Conservation (phyloP, 2,888 invertebrate genomes). For the Hermodice carunculata region DNA sequence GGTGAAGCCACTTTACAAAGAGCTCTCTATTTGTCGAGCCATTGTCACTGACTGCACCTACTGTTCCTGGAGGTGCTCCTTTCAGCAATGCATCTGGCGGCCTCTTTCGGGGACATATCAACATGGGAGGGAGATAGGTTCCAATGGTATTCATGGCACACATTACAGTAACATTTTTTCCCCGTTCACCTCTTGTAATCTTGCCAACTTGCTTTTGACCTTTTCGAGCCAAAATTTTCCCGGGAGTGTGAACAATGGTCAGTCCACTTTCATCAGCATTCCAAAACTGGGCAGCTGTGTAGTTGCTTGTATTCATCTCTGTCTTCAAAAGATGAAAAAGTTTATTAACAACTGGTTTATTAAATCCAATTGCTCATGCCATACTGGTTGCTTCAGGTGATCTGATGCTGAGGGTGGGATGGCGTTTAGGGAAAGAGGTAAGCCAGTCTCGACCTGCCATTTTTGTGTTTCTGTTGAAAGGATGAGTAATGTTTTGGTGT, state of each 20-base stretch:
- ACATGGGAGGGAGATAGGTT: conserved; percentile 42
- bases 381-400: conserved; percentile 33
- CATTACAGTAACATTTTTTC: conserved; percentile 33
- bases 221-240: conserved; percentile 29
- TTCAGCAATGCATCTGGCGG: conserved; percentile 53
- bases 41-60: conserved; percentile 49
- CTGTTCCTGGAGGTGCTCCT: conserved; percentile 55
- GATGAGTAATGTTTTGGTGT: conserved; percentile 23
- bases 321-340: too few relatives aligned
- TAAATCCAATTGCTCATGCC: conserved; percentile 36
- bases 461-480: conserved; percentile 27
- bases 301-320: too few relatives aligned
- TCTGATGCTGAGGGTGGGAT: conserved; percentile 30
- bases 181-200: conserved; percentile 36
- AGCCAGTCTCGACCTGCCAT: conserved; percentile 41
- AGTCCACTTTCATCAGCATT: conserved; percentile 38
- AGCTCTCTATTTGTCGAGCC: conserved; percentile 53
- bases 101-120: conserved; percentile 53
- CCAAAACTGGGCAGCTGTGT: conserved; percentile 18
- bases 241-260: conserved; percentile 33
- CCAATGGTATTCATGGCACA: conserved; percentile 42
- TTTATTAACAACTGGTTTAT: conserved; percentile 26
- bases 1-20: conserved; percentile 55
- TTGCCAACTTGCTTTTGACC: conserved; percentile 13
- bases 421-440: conserved; percentile 27